These are phyloP conservation scores for Drosophila insularis DNA, from an alignment of 1,140 invertebrate species.

Conservation along the genomic window DNA sequence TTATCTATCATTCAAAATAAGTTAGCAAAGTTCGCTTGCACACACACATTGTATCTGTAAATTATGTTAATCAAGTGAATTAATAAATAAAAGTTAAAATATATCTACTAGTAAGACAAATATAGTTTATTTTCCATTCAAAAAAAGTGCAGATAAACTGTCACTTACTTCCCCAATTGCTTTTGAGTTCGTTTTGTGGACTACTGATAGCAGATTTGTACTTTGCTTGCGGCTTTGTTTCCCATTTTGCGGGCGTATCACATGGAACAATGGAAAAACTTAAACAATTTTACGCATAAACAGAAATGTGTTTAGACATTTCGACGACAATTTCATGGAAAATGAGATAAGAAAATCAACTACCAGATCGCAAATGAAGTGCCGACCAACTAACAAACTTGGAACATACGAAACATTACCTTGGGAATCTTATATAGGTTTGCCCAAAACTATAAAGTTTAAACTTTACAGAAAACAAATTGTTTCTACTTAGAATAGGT, in stretches of 20 bases:
- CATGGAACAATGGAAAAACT: constrained; percentile 23
- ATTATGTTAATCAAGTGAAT: constrained; percentile 66
- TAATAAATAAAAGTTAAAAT: constrained; percentile 58
- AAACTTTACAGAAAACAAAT: too few species aligned
- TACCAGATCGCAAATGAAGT: not conserved
- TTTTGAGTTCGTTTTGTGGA: constrained; percentile 26
- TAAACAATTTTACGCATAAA: not conserved
- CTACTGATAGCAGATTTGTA: constrained; percentile 46
- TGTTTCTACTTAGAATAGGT: too few species aligned
- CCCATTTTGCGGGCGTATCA: constrained; percentile 6
- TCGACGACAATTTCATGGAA: not conserved
- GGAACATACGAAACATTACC: too few species aligned
- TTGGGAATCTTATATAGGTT: too few species aligned
- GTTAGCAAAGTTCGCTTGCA: constrained; percentile 62
- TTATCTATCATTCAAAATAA: constrained; percentile 63
- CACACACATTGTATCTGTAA: constrained; percentile 68
- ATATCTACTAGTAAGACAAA: constrained; percentile 26
- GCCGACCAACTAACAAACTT: too few species aligned
- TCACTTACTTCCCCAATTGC: not conserved
- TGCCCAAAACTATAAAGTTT: too few species aligned
- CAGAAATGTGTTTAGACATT: not conserved
- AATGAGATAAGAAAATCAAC: not conserved
- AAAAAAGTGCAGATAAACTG: constrained; percentile 29
- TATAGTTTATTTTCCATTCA: constrained; percentile 31
- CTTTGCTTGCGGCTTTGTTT: constrained; percentile 44